Percentiles rank a stretch among this genome's conserved stretches.
Conservation (phyloP, 1,140 invertebrate species). For the Nephotettix cincticeps region DNA sequence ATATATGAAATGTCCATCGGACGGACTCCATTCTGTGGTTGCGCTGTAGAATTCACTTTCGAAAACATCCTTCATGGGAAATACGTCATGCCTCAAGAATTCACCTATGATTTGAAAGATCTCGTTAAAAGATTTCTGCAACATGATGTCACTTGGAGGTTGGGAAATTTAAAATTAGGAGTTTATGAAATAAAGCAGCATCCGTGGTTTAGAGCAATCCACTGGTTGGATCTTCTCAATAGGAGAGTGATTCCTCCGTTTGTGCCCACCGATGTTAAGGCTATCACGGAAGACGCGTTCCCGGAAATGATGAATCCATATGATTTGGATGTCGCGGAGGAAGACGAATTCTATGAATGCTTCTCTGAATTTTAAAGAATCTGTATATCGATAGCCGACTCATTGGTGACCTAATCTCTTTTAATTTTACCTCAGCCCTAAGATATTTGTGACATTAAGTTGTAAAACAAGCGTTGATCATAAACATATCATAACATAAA, state of each 20-base stretch:
- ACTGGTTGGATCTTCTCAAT: slow-evolving; percentile 35
- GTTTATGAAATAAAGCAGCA: slow-evolving; percentile 65
- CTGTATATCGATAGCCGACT: too few species aligned
- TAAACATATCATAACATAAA: too few species aligned
- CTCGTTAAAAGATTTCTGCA: slow-evolving; percentile 84
- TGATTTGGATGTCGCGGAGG: too few species aligned
- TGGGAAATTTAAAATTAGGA: slow-evolving; percentile 84
- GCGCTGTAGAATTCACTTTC: slow-evolving; percentile 86
- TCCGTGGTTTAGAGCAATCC: slow-evolving; percentile 30
- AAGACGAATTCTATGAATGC: too few species aligned
- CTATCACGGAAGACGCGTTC: too few species aligned
- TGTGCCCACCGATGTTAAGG: background rate
- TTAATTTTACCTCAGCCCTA: too few species aligned
- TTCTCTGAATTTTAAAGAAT: too few species aligned
- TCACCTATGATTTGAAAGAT: slow-evolving; percentile 78
- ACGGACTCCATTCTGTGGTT: slow-evolving; percentile 79
- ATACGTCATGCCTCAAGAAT: slow-evolving; percentile 68
- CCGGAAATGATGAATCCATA: too few species aligned
- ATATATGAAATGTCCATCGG: slow-evolving; percentile 84
- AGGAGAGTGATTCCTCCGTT: slow-evolving; percentile 36
- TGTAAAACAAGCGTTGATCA: too few species aligned
- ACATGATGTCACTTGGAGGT: slow-evolving; percentile 83
- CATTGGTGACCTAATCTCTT: too few species aligned
- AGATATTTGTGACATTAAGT: too few species aligned
- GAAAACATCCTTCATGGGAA: slow-evolving; percentile 79